phyloP scores from a whole-genome alignment of 2,797 vertebrate species.

The Cacajao melanocephalus region DNA sequence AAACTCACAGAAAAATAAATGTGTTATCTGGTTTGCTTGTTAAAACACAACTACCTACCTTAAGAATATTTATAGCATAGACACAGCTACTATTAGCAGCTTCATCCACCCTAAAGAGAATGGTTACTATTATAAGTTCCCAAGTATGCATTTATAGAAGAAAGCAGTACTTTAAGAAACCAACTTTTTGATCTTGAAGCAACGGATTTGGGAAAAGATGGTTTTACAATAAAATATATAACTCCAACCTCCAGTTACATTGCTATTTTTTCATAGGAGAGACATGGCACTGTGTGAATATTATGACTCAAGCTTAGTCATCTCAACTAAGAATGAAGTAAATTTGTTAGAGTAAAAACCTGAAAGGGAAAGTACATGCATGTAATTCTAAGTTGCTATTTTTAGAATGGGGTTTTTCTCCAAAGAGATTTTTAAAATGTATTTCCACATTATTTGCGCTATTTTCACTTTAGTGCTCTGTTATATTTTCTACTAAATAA shows the following conservation, averaged over 20 bases:
- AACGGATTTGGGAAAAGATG: slow-evolving; percentile 12
- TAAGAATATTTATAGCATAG: slow-evolving; percentile 41
- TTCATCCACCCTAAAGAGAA: slow-evolving; percentile 32
- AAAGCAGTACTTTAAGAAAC: slow-evolving; percentile 50
- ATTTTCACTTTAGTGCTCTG: slow-evolving; percentile 48
- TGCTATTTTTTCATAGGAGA: slow-evolving; percentile 53
- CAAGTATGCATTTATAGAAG: slow-evolving; percentile 11
- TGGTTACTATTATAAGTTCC: slow-evolving; percentile 37
- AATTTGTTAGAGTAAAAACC: slow-evolving; percentile 69
- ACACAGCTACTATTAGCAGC: slow-evolving; percentile 34
- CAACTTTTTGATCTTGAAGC: slow-evolving; percentile 40
- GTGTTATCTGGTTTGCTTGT: slow-evolving; percentile 7
- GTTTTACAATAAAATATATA: slow-evolving; percentile 45
- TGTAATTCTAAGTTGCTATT: slow-evolving; percentile 61
- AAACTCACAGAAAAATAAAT: slow-evolving; percentile 29
- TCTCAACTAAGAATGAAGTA: slow-evolving; percentile 70
- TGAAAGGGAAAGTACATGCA: slow-evolving; percentile 57
- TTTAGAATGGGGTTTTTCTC: slow-evolving; percentile 67
- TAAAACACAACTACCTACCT: slow-evolving; percentile 52
- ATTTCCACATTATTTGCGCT: slow-evolving; percentile 38
- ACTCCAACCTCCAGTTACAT: slow-evolving; percentile 37
- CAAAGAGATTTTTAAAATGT: slow-evolving; percentile 39
- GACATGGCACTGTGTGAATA: slow-evolving; percentile 34
- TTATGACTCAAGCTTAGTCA: slow-evolving; percentile 72
- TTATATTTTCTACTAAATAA: slow-evolving; percentile 17